Evolutionary conservation across 2,888 invertebrate genomes (phyloP), one percentile per base, ranked within the genome.

Genomic region (Athalia circularis): DNA sequence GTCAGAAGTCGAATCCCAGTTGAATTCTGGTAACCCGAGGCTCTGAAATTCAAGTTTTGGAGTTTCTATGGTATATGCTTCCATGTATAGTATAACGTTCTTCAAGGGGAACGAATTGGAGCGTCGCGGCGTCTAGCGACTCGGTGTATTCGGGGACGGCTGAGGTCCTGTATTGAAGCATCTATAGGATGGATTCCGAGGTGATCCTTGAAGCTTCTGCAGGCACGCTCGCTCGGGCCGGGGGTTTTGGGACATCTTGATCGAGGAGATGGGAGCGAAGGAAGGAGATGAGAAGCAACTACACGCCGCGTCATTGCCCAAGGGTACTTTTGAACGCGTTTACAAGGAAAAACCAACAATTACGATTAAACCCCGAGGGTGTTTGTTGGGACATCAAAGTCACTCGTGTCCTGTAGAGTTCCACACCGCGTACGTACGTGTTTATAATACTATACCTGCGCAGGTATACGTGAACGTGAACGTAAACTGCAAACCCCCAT

Each of bases 1-100:
- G 77, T 67, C 59, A 77, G 68, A 52, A 62, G 77, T 77, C 77
- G 70, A 72, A 70, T 77, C 70, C 77, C 52, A 77, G 68, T 62
- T 61, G 50, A n/a, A 50, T 29, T 29, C 15, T 29, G 59, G 29
- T 43, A 15, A 15, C 59, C 59, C 3, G 59, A 72, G 72, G 72
- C 57, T 15, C 43, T 45, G 59, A 47, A 13, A 8, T 59, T 57
- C 29, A 29, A 29, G 29, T 29, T 29, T 29, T 29, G 29, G 29
- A 29, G 29, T 29, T 29, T 29, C 29, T 29, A 29, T 29, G 29
- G 29, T 29, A 29, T 29, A 29, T 0, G 29, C 2, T 29, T 29
- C 29, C n/a, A n/a, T n/a, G n/a, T 29, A 2, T 29, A 29, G 1
- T 29, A 29, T 29, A 29, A 29, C 29, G 29, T 29, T 29, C 29